Evolutionary conservation across 2,888 invertebrate species (phyloP), one percentile per base, ranked within the genome.

Genomic region (Dromius quadrimaculatus): DNA sequence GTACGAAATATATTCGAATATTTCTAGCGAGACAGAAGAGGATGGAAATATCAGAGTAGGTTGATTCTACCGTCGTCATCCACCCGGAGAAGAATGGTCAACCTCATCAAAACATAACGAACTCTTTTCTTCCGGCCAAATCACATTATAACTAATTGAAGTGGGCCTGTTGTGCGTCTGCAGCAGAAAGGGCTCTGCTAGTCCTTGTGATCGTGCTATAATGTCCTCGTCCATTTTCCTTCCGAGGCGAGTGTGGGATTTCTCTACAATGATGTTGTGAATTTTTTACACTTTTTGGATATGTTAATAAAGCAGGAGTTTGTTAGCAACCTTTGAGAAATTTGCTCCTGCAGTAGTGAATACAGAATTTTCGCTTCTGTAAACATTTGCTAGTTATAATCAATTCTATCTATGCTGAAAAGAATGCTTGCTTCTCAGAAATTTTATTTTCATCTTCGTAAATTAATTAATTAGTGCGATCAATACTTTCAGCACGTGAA

Each of bases 91-190:
- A 78, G 79, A 80, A 80, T 79, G 81, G 79, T 77, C 80, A 80
- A 77, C 80, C 79, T 80, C 80, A 80, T 80, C 80, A 81, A 80
- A 81, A 80, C 78, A 81, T 81, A 81, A 81, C 80, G 80, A 81
- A 80, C 79, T 79, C 79, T 79, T 80, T 81, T 79, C 80, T 79
- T 78, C 78, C 76, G 78, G 78, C 79, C 78, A 81, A 81, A 81
- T 81, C 80, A 81, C 80, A 81, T 81, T 81, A 81, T 81, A 80
- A 81, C 81, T 81, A 81, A 81, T 81, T 81, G 81, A 80, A 81
- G 81, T 80, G 80, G 79, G 75, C 77, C 68, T 62, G 71, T 71
- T 66, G 80, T 79, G 75, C 76, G 41, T 61, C 71, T 61, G 61
- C 63, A 47, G 71, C 68, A 73, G 73, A 74, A 74, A 74, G 61